Evolutionary conservation across 2,888 invertebrate genomes (phyloP).

Genomic region (Ashinkailepas kermadecensis): DNA sequence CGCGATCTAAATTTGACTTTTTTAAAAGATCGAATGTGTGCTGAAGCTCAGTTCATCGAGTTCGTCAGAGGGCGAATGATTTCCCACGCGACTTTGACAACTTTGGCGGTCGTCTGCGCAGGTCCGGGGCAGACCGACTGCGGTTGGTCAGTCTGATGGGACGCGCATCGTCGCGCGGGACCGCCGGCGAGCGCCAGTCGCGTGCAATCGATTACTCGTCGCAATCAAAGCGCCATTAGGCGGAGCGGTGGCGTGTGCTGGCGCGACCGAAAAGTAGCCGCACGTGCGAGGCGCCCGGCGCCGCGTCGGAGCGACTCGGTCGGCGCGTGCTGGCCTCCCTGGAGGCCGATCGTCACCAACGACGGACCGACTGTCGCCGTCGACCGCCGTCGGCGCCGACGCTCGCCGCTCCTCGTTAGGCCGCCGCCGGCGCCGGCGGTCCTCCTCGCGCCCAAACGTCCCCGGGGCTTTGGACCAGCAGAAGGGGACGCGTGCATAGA

Average conservation of each 20-base stretch:
- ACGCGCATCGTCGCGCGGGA: neutral
- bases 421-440: no score
- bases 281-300: neutral
- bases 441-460: neutral
- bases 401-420: no score
- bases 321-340: neutral
- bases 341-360: neutral
- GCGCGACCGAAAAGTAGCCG: neutral
- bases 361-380: no score
- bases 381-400: no score
- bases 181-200: neutral
- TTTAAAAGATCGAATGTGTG: no score
- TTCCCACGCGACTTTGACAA: no score
- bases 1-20: no score
- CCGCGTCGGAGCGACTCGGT: neutral
- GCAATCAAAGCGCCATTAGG: neutral
- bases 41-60: no score
- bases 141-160: neutral
- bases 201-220: neutral
- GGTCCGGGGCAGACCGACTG: neutral
- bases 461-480: slow-evolving; percentile 7
- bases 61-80: no score
- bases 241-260: no score
- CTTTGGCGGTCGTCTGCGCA: no score
- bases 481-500: neutral